Evolutionary conservation across 30 jellyfish, hydroid and myxozoan genomes (phyloP).

Genomic region (Cassiopea andromeda): DNA sequence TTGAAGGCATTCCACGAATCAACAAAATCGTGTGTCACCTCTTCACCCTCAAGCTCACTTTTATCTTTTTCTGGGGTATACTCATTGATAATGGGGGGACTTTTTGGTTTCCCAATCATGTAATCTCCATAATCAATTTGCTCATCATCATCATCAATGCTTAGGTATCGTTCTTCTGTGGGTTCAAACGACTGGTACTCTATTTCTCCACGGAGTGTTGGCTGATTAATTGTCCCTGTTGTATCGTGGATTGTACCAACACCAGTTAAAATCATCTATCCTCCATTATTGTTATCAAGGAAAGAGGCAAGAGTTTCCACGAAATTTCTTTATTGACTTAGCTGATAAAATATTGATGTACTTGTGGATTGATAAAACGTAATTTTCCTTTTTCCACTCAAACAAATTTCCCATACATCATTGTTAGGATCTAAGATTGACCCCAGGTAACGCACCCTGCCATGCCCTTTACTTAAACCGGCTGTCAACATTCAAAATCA

Average conservation of each 20-base stretch:
- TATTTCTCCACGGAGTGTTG: slow-evolving; percentile 46
- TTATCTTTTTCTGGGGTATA: slow-evolving; percentile 51
- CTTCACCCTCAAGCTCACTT: slow-evolving; percentile 58
- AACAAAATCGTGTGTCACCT: slow-evolving; percentile 40
- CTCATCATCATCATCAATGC: slow-evolving; percentile 37
- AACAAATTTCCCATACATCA: too few species aligned
- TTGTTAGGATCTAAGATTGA: too few species aligned
- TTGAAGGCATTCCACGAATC: slow-evolving; percentile 64
- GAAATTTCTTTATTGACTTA: too few species aligned
- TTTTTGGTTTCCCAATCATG: slow-evolving; percentile 42
- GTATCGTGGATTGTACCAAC: slow-evolving; percentile 66
- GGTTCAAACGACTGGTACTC: slow-evolving; percentile 67
- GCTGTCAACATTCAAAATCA: too few species aligned
- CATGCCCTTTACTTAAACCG: too few species aligned
- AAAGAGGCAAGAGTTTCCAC: too few species aligned
- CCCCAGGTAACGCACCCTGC: too few species aligned
- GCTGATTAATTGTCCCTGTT: slow-evolving; percentile 69
- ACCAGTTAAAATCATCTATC: slow-evolving; percentile 66
- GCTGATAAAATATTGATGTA: too few species aligned
- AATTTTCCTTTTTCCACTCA: too few species aligned
- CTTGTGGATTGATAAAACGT: too few species aligned
- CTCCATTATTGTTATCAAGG: slow-evolving; percentile 63
- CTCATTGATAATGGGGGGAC: slow-evolving; percentile 46
- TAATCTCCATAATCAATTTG: slow-evolving; percentile 67
- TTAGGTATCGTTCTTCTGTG: slow-evolving; percentile 52